Evolutionary conservation across 2,888 invertebrate genomes (phyloP).

Genomic region (Drosophila meridionalis): DNA sequence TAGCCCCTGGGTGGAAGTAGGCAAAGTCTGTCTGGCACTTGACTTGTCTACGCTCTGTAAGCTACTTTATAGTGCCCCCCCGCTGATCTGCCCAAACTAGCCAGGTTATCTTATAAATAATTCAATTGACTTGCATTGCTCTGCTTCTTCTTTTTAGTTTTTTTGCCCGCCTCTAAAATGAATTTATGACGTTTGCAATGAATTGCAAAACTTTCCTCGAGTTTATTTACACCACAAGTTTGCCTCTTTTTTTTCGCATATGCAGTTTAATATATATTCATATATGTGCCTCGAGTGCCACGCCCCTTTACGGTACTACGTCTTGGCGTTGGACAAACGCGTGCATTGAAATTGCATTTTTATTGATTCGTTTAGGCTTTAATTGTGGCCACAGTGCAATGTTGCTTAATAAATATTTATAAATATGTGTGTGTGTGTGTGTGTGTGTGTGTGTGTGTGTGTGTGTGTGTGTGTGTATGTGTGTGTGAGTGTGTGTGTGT

Average conservation of each 20-base stretch:
- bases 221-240: conserved; percentile 53
- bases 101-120: conserved; percentile 43
- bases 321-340: not conserved
- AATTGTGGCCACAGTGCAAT: conserved; percentile 19
- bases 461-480: not conserved
- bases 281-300: not conserved
- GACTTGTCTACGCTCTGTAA: conserved; percentile 28
- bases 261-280: conserved; percentile 37
- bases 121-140: conserved; percentile 40
- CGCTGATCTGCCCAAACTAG: not conserved
- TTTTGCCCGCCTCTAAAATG: conserved; percentile 19
- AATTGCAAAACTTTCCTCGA: conserved; percentile 35
- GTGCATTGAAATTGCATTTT: conserved; percentile 41
- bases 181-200: conserved; percentile 53
- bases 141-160: not conserved
- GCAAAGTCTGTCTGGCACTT: conserved; percentile 23
- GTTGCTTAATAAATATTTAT: not conserved
- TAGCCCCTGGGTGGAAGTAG: conserved; percentile 1
- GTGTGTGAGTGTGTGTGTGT: not conserved
- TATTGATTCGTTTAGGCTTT: conserved; percentile 54
- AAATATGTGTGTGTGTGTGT: not conserved
- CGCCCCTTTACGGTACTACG: not conserved
- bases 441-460: not conserved
- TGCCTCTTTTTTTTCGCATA: conserved; percentile 33
- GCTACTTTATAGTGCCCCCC: not conserved